Evolutionary conservation across 2,113 vertebrate genomes (phyloP).

Genomic region (Corythornis cristatus): DNA sequence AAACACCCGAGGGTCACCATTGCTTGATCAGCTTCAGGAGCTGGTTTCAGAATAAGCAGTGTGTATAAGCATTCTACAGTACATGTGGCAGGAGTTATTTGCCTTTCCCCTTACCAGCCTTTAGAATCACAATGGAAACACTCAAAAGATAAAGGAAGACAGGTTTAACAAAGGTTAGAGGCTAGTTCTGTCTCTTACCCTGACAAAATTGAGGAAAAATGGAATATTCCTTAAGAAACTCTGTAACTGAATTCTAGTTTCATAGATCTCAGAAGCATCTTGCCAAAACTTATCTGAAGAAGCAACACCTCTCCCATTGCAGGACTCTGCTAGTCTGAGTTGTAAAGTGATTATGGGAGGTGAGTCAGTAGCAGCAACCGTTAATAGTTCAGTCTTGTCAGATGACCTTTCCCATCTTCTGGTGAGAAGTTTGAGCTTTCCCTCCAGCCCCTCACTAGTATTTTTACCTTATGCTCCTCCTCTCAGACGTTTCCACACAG

Average conservation of each 20-base stretch:
- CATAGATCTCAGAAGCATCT: background rate
- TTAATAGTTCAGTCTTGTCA: background rate
- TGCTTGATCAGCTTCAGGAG: background rate
- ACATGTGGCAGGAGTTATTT: background rate
- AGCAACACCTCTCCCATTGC: background rate
- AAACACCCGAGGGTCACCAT: background rate
- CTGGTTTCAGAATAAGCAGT: background rate
- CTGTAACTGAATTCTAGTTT: background rate
- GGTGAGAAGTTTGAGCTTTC: background rate
- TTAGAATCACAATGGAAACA: background rate
- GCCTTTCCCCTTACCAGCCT: background rate
- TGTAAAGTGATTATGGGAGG: background rate
- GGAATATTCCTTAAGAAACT: background rate
- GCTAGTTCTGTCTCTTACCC: background rate
- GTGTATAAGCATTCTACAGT: background rate
- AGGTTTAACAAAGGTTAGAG: background rate
- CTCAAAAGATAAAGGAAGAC: background rate
- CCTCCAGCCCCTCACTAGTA: background rate
- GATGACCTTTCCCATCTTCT: background rate
- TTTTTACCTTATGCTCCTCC: background rate
- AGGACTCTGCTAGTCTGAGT: background rate
- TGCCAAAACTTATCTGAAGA: background rate
- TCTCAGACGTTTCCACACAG: fast-evolving
- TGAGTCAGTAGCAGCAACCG: background rate
- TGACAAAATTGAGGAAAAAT: background rate